A percentile compares a stretch with the other conserved stretches of the same genome.
Evolutionary conservation across 2,797 vertebrate species (phyloP).

Genomic region (Peromyscus aztecus): DNA sequence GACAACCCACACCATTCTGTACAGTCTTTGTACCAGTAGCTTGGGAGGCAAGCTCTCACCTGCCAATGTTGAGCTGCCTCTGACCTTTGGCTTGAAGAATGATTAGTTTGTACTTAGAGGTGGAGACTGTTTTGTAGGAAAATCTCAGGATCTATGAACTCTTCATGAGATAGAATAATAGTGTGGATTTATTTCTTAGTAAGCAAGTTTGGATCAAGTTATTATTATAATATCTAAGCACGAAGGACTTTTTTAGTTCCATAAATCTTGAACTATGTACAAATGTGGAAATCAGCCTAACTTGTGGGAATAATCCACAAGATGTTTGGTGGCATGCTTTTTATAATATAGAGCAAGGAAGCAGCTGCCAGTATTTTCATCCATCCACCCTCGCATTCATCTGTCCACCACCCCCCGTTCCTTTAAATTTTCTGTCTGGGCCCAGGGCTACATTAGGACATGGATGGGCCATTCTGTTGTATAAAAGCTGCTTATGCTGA

Average conservation of each 20-base stretch:
- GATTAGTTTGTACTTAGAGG: not conserved
- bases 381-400: not conserved
- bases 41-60: not conserved
- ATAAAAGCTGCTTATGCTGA: not conserved
- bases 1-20: not conserved
- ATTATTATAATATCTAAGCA: slow-evolving; percentile 3
- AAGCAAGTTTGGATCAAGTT: slow-evolving; percentile 10
- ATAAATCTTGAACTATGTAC: not conserved
- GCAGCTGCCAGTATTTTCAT: not conserved
- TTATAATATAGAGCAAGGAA: not conserved
- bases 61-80: not conserved
- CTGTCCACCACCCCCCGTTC: not conserved
- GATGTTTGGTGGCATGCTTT: not conserved
- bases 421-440: not conserved
- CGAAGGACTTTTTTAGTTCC: slow-evolving; percentile 20
- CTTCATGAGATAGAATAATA: slow-evolving; percentile 6
- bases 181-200: slow-evolving; percentile 40
- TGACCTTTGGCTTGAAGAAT: slow-evolving; percentile 22
- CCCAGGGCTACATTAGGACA: not conserved
- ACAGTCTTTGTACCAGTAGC: not conserved
- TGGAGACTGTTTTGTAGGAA: not conserved
- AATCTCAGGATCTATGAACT: not conserved
- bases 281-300: slow-evolving; percentile 14
- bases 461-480: not conserved
- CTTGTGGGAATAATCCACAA: not conserved